A percentile compares a stretch with the other conserved stretches of the same genome.
These are phyloP conservation scores for Neoniphon sammara DNA, from an alignment of 2,797 vertebrate genomes.

Conservation along the genomic window DNA sequence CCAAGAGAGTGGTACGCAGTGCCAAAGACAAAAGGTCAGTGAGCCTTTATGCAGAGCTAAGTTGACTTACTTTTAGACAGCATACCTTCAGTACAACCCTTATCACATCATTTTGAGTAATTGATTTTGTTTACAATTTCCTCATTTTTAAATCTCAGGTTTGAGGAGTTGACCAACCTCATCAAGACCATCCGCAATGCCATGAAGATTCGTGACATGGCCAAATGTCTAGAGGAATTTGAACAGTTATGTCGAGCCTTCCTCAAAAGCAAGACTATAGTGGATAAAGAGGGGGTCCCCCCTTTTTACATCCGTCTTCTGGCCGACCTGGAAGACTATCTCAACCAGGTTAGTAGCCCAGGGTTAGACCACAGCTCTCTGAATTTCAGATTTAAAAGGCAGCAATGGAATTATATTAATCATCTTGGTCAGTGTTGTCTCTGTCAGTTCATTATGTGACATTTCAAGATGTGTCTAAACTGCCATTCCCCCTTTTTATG, in stretches of 20 bases:
- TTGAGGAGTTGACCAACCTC: constrained; percentile 92
- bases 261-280: constrained; percentile 91
- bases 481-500: background rate
- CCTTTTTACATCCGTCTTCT: constrained; percentile 91
- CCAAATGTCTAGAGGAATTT: constrained; percentile 94
- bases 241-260: constrained; percentile 92
- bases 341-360: constrained; percentile 86
- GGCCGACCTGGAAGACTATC: constrained; percentile 91
- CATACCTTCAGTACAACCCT: background rate
- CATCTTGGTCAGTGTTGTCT: background rate
- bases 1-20: constrained; percentile 92
- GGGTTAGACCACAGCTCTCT: background rate
- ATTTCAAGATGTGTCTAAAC: background rate
- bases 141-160: constrained; percentile 74
- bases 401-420: background rate
- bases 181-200: constrained; percentile 95
- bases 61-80: background rate
- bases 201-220: constrained; percentile 95
- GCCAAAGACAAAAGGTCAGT: constrained; percentile 92
- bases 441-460: too few relatives aligned
- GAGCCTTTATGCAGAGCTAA: background rate
- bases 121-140: background rate
- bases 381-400: too few relatives aligned
- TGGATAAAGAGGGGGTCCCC: constrained; percentile 93
- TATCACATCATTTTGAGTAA: fast-evolving